These are phyloP conservation scores for Holotrichia oblita DNA, from an alignment of 1,140 invertebrate genomes.

Conservation along the genomic window DNA sequence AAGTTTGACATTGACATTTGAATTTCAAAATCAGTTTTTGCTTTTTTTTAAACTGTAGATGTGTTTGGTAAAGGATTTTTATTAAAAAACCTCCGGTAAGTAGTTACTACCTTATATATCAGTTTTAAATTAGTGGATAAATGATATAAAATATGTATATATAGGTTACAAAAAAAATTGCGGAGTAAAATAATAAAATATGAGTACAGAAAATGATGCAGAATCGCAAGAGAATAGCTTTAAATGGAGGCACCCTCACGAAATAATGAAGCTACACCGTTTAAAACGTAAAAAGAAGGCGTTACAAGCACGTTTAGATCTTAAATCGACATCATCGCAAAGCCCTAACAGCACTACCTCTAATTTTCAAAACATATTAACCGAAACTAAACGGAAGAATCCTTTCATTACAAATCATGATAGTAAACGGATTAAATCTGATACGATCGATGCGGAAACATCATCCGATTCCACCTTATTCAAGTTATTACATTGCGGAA, in stretches of 20 bases:
- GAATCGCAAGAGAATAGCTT: slow-evolving; percentile 42
- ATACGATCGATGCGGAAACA: slow-evolving; percentile 55
- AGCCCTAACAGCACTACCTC: slow-evolving; percentile 30
- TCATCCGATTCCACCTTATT: slow-evolving; percentile 68
- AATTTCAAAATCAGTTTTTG: too few species aligned
- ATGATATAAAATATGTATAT: too few species aligned
- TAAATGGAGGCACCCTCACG: slow-evolving; percentile 69
- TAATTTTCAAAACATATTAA: slow-evolving; percentile 47
- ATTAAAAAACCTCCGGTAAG: too few species aligned
- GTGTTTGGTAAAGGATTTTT: too few species aligned
- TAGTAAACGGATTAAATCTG: slow-evolving; percentile 54
- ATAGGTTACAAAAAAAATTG: too few species aligned
- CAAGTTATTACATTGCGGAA: slow-evolving; percentile 63
- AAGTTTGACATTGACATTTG: too few species aligned
- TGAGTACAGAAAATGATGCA: background rate
- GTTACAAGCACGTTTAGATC: slow-evolving; percentile 69
- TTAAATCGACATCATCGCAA: slow-evolving; percentile 40
- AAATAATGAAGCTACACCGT: slow-evolving; percentile 75
- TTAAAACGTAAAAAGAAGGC: slow-evolving; percentile 75
- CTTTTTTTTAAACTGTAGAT: too few species aligned
- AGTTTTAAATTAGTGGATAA: too few species aligned
- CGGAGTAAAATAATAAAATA: too few species aligned
- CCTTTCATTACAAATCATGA: slow-evolving; percentile 67
- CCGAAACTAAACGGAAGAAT: slow-evolving; percentile 75
- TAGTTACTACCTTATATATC: too few species aligned